Conservation (phyloP, 2,113 vertebrate species). For the Ceyx melanurus region DNA sequence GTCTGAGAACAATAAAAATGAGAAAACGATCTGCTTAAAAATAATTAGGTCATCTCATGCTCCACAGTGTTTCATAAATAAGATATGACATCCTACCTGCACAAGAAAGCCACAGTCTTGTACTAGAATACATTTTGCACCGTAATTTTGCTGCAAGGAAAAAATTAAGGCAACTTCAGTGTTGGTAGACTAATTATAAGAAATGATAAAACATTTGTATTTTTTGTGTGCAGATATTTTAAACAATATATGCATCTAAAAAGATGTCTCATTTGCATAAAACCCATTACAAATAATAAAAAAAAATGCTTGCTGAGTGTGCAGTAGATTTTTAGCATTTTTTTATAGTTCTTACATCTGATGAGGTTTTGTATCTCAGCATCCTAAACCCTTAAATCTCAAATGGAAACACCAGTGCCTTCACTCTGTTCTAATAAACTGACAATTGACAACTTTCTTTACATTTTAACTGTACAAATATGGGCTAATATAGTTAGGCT, state of each 20-base stretch:
- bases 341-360: neutral
- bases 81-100: constrained; percentile 74
- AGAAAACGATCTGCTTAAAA: constrained; percentile 46
- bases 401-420: neutral
- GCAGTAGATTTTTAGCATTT: neutral
- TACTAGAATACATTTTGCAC: constrained; percentile 83
- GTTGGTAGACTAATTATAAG: neutral
- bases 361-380: neutral
- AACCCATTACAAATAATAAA: neutral
- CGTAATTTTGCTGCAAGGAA: constrained; percentile 80
- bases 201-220: neutral
- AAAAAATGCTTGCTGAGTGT: neutral
- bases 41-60: constrained; percentile 2
- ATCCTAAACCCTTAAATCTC: neutral
- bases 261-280: neutral
- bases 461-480: neutral
- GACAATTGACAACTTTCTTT: neutral
- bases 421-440: neutral
- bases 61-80: neutral
- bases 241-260: neutral
- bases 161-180: constrained; percentile 48
- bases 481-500: neutral
- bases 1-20: constrained; percentile 75
- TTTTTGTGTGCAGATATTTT: neutral
- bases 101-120: constrained; percentile 88